Evolutionary conservation across 2,888 invertebrate genomes (phyloP).

Genomic region (Arrhopalites spinosus): DNA sequence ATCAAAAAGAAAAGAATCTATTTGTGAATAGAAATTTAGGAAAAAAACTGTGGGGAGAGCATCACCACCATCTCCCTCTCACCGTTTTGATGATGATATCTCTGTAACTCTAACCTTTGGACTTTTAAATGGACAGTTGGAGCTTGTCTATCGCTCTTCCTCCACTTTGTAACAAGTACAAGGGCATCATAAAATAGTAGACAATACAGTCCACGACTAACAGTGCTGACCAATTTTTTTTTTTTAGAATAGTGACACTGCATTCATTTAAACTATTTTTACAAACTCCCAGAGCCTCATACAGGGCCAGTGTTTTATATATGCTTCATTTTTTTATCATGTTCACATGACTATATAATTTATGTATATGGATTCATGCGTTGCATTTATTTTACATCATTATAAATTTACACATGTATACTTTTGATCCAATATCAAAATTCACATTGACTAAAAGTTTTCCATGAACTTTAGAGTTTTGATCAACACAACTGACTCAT

Average conservation of each 20-base stretch:
- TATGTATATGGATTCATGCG: neutral
- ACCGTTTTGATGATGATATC: neutral
- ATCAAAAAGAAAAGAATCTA: neutral
- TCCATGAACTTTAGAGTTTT: constrained; percentile 30
- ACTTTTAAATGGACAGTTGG: constrained; percentile 4
- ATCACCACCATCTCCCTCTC: neutral
- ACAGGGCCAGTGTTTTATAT: no score
- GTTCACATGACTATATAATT: no score
- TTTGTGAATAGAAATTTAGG: no score
- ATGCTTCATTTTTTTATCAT: no score
- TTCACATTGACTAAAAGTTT: neutral
- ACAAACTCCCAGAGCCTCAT: no score
- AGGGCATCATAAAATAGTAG: neutral
- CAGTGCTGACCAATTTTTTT: no score
- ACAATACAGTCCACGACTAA: no score
- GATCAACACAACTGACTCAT: neutral
- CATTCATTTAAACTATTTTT: no score
- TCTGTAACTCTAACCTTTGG: neutral
- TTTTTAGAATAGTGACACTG: no score
- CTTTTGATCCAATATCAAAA: neutral
- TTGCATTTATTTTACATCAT: constrained; percentile 5
- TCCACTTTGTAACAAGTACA: constrained; percentile 8
- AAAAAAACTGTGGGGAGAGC: neutral
- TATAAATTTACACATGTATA: neutral
- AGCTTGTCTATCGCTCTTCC: neutral